phyloP scores from a whole-genome alignment of 2,113 vertebrate genomes.

The Calidris pygmaea region DNA sequence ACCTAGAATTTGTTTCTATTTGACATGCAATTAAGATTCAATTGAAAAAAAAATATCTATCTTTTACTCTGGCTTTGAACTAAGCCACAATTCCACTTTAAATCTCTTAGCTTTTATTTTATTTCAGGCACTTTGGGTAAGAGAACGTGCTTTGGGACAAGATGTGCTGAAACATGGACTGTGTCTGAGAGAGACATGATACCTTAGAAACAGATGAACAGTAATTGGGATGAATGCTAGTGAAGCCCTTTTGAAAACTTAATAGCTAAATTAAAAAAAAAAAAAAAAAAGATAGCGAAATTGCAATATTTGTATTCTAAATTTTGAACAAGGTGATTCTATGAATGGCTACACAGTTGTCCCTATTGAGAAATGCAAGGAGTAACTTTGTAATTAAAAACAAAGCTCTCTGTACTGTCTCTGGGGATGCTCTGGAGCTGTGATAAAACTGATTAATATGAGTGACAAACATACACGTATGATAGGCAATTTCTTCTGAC shows the following conservation, averaged over 20 bases:
- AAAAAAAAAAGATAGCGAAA: neutral
- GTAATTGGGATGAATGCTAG: neutral
- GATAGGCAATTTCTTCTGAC: conserved; percentile 41
- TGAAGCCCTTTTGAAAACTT: neutral
- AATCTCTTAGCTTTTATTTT: neutral
- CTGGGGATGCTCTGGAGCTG: neutral
- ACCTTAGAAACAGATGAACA: neutral
- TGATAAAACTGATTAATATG: conserved; percentile 31
- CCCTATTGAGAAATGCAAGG: neutral
- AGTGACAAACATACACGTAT: conserved; percentile 14
- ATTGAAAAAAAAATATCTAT: neutral
- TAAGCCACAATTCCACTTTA: neutral
- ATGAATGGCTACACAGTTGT: neutral
- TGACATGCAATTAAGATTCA: neutral
- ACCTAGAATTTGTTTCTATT: neutral
- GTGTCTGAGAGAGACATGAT: neutral
- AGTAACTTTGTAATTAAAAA: conserved; percentile 36
- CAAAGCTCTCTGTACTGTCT: neutral
- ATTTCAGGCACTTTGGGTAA: neutral
- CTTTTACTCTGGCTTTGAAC: neutral
- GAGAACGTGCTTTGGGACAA: neutral
- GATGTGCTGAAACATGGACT: neutral
- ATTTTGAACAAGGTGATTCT: conserved; percentile 33
- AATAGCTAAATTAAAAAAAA: neutral
- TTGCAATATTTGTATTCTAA: neutral